These are phyloP conservation scores for Carcharodon carcharias DNA, from an alignment of 2,797 vertebrate genomes.

Conservation along the genomic window DNA sequence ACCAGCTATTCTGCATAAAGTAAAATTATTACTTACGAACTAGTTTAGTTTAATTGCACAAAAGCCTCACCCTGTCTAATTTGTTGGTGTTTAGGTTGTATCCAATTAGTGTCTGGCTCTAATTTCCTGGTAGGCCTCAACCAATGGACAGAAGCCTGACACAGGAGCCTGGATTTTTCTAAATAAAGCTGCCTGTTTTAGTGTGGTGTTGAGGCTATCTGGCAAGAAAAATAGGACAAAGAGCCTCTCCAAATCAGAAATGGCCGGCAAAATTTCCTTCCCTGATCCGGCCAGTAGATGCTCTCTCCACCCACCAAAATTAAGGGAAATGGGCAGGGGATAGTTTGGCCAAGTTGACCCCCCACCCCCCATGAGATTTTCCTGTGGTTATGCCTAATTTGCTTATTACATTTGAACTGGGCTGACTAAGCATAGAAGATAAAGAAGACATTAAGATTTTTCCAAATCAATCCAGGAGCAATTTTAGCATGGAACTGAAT, in stretches of 20 bases:
- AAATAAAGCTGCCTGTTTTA: background rate
- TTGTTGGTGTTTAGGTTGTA: background rate
- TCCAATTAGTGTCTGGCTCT: background rate
- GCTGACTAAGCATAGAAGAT: background rate
- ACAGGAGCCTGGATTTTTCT: background rate
- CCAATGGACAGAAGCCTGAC: background rate
- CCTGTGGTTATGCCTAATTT: background rate
- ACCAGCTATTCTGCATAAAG: background rate
- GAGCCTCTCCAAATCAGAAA: background rate
- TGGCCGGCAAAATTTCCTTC: background rate
- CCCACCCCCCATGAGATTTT: background rate
- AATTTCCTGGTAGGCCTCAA: background rate
- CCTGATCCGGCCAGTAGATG: background rate
- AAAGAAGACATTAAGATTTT: background rate
- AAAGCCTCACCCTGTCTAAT: background rate
- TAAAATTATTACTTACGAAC: background rate
- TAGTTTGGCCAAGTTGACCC: background rate
- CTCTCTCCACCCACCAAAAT: background rate
- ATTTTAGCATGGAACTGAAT: background rate
- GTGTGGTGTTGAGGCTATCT: background rate
- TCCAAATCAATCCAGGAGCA: background rate
- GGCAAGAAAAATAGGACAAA: background rate
- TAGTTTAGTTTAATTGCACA: background rate
- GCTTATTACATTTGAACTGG: no score
- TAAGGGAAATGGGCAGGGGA: background rate